A percentile compares a stretch with the other conserved stretches of the same genome.
Conservation (phyloP, 92 coral and sea anemone species). For the Siderastrea siderea region DNA sequence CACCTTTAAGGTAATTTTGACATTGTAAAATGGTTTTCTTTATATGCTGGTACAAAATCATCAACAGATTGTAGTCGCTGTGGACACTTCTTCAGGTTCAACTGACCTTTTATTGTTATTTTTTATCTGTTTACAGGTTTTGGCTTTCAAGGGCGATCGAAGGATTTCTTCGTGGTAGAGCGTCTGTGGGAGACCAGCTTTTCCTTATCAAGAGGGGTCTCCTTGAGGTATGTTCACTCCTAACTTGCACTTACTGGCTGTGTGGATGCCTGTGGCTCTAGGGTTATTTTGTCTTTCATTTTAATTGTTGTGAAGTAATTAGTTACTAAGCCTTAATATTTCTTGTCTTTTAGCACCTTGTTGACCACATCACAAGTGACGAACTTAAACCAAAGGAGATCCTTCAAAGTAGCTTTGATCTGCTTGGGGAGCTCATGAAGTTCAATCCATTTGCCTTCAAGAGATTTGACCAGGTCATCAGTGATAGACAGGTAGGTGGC, state of each 20-base stretch:
- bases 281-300: not conserved
- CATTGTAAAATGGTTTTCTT: not conserved
- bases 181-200: slow-evolving; percentile 95
- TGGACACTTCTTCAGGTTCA: too few species aligned
- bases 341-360: slow-evolving; percentile 79
- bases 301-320: too few species aligned
- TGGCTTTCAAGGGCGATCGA: slow-evolving; percentile 99
- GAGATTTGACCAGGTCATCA: slow-evolving; percentile 89
- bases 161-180: slow-evolving; percentile 97
- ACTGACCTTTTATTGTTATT: not conserved
- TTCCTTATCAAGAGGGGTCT: slow-evolving; percentile 98
- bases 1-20: slow-evolving; percentile 88
- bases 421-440: slow-evolving; percentile 99
- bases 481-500: slow-evolving; percentile 83
- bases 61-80: too few species aligned
- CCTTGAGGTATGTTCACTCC: slow-evolving; percentile 71
- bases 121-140: slow-evolving; percentile 56
- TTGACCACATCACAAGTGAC: slow-evolving; percentile 89
- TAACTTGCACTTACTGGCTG: not conserved
- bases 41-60: not conserved
- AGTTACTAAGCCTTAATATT: not conserved
- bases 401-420: slow-evolving; percentile 97
- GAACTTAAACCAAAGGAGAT: slow-evolving; percentile 96
- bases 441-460: slow-evolving; percentile 94
- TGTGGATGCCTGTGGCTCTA: not conserved